Evolutionary conservation across 1,140 invertebrate genomes (phyloP).

Genomic region (Drosophila grimshawi): DNA sequence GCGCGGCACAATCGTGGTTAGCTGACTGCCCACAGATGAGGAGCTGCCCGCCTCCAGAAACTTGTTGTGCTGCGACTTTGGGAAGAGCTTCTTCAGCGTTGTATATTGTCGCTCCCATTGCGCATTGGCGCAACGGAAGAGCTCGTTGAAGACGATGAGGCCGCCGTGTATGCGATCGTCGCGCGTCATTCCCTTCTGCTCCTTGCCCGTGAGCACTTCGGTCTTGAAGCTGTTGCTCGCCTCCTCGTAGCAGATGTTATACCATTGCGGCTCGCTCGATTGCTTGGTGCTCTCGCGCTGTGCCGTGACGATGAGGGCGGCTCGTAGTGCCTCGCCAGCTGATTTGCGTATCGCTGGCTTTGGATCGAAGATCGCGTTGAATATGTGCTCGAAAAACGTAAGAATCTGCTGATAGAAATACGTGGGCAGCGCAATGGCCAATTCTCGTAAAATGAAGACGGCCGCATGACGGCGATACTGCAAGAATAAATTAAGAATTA

Average conservation of each 20-base stretch:
- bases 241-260: conserved; percentile 96
- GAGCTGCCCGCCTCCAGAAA: conserved; percentile 57
- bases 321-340: conserved; percentile 95
- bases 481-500: neutral
- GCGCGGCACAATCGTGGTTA: conserved; percentile 81
- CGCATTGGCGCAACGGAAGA: conserved; percentile 96
- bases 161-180: conserved; percentile 98
- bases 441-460: conserved; percentile 95
- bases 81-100: conserved; percentile 86
- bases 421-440: conserved; percentile 97
- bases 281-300: conserved; percentile 97
- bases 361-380: conserved; percentile 95
- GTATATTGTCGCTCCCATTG: conserved; percentile 94
- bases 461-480: conserved; percentile 94
- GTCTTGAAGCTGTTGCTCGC: conserved; percentile 91
- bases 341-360: conserved; percentile 96
- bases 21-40: conserved; percentile 51
- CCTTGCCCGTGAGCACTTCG: conserved; percentile 87
- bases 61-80: conserved; percentile 83
- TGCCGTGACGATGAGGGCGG: conserved; percentile 96
- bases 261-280: conserved; percentile 95
- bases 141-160: conserved; percentile 96
- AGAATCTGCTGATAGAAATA: conserved; percentile 99
- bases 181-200: conserved; percentile 90
- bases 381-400: conserved; percentile 98